Evolutionary conservation across 2,797 vertebrate genomes (phyloP).

Genomic region (Trichosurus vulpecula): DNA sequence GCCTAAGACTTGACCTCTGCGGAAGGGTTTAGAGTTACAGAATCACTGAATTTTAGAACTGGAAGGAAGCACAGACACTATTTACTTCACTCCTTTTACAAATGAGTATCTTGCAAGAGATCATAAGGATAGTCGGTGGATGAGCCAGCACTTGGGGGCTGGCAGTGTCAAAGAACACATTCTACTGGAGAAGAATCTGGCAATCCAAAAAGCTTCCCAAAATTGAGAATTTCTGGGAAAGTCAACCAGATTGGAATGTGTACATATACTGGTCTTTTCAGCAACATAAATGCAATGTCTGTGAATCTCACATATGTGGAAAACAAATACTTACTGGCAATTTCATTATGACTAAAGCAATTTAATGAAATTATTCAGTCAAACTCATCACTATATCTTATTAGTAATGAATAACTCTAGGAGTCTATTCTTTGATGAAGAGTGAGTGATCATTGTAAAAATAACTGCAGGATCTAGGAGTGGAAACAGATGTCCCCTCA

Average conservation of each 20-base stretch:
- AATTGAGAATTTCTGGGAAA: conserved; percentile 35
- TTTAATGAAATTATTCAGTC: conserved; percentile 70
- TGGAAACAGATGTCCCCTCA: no score
- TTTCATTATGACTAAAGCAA: conserved; percentile 69
- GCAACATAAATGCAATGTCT: conserved; percentile 38
- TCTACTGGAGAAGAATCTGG: neutral
- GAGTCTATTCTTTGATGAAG: conserved; percentile 18
- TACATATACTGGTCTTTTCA: conserved; percentile 44
- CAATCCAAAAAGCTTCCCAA: conserved; percentile 1
- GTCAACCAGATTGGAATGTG: neutral
- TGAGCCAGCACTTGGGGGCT: no score
- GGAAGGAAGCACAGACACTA: conserved; percentile 6
- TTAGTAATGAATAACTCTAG: conserved; percentile 58
- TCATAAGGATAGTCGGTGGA: no score
- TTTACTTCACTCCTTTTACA: no score
- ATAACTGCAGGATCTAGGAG: neutral
- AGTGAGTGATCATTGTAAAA: neutral
- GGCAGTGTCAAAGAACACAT: no score
- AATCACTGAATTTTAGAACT: neutral
- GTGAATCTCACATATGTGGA: conserved; percentile 18
- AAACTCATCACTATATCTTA: conserved; percentile 39
- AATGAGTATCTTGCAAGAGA: no score
- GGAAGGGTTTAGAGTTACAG: neutral
- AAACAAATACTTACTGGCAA: conserved; percentile 59
- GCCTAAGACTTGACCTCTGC: neutral